phyloP scores from a whole-genome alignment of 2,888 invertebrate genomes.

The Lomographa bimaculata region DNA sequence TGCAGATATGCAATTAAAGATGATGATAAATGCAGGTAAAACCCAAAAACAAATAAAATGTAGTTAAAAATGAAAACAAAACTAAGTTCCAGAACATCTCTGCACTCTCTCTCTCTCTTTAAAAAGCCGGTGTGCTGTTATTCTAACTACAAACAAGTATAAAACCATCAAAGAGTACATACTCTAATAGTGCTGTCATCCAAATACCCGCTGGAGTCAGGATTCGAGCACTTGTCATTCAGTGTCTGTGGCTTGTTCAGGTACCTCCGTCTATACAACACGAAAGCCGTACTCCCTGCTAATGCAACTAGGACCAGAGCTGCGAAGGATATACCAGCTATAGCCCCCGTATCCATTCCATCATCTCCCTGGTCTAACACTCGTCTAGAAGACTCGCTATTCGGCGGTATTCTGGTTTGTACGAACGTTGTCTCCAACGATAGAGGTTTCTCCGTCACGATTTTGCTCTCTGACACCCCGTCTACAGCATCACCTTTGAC shows the following conservation, averaged over 20 bases:
- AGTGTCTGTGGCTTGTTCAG: slow-evolving; percentile 93
- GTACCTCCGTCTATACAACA: slow-evolving; percentile 88
- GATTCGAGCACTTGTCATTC: slow-evolving; percentile 92
- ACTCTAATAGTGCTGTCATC: slow-evolving; percentile 94
- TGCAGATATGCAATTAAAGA: no score
- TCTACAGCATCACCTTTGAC: slow-evolving; percentile 58
- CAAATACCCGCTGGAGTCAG: slow-evolving; percentile 93
- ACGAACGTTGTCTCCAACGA: slow-evolving; percentile 71
- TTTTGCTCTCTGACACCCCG: slow-evolving; percentile 64
- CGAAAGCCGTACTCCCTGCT: slow-evolving; percentile 86
- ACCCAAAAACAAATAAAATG: no score
- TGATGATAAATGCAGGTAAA: no score
- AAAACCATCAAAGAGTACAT: slow-evolving; percentile 52
- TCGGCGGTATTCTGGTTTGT: slow-evolving; percentile 70
- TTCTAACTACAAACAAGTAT: no score
- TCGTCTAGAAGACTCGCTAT: slow-evolving; percentile 64
- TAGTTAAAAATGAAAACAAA: no score
- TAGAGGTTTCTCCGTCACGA: slow-evolving; percentile 73
- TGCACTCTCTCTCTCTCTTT: no score
- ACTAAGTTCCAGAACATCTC: no score
- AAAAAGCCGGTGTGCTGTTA: no score
- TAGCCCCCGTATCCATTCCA: slow-evolving; percentile 84
- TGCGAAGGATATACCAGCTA: slow-evolving; percentile 88
- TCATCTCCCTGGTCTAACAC: slow-evolving; percentile 60
- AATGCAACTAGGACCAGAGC: slow-evolving; percentile 86